Conservation (phyloP, 2,797 vertebrate species). For the Chelonia mydas region DNA sequence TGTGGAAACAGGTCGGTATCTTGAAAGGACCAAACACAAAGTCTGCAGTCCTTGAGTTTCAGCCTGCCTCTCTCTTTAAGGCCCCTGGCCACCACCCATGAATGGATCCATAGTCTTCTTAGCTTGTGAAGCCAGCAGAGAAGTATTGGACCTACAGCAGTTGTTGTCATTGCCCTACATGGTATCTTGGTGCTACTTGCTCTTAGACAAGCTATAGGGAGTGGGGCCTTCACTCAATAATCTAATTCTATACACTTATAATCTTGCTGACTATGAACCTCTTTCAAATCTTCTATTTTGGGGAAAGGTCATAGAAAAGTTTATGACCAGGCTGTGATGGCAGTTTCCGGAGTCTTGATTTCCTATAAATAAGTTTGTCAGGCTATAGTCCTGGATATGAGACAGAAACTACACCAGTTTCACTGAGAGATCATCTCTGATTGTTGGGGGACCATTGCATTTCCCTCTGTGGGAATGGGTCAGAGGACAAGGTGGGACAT, state of each 20-base stretch:
- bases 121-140: neutral
- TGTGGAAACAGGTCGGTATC: neutral
- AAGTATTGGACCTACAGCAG: neutral
- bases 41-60: neutral
- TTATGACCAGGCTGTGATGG: neutral
- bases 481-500: neutral
- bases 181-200: neutral
- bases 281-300: neutral
- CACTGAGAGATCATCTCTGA: neutral
- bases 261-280: neutral
- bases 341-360: neutral
- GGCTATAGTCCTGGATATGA: neutral
- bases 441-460: neutral
- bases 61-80: neutral
- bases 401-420: neutral
- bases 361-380: neutral
- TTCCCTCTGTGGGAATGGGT: neutral
- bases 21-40: neutral
- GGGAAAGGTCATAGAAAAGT: neutral
- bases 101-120: neutral
- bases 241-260: neutral
- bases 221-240: neutral
- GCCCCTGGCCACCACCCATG: neutral
- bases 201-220: neutral
- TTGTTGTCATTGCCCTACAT: neutral